Conservation (phyloP, 1,140 invertebrate species). For the Eupeodes corollae region DNA sequence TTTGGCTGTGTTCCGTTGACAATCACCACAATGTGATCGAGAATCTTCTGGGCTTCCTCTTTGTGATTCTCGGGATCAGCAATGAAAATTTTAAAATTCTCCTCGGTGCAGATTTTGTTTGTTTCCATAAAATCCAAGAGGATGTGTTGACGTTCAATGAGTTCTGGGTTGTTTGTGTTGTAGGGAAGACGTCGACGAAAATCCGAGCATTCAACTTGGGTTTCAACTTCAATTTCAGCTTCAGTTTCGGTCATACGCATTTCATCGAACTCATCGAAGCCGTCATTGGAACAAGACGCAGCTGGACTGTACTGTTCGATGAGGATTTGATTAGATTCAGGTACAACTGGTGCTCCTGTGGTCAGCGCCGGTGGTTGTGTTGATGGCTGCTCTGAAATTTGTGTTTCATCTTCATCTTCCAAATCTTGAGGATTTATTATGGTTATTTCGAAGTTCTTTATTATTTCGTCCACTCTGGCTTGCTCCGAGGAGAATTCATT, state of each 20-base stretch:
- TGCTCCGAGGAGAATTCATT: slow-evolving; percentile 28
- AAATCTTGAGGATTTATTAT: background rate
- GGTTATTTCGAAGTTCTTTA: slow-evolving; percentile 20
- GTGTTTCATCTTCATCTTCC: background rate
- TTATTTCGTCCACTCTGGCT: slow-evolving; percentile 28
- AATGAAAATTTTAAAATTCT: slow-evolving; percentile 33
- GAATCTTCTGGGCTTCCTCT: slow-evolving; percentile 23
- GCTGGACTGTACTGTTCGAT: background rate
- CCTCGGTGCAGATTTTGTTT: slow-evolving; percentile 29
- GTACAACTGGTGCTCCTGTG: background rate
- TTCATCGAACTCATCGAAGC: no score
- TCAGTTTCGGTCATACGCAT: slow-evolving; percentile 16
- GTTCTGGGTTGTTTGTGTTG: slow-evolving; percentile 20
- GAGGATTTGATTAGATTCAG: background rate
- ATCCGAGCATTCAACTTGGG: slow-evolving; percentile 11
- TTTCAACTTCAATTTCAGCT: background rate
- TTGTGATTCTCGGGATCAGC: slow-evolving; percentile 30
- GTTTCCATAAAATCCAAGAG: slow-evolving; percentile 29
- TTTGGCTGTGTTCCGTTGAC: slow-evolving; percentile 17
- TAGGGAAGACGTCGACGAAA: slow-evolving; percentile 25
- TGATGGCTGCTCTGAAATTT: no score
- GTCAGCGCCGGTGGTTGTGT: no score
- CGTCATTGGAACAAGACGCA: no score
- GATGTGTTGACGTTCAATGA: slow-evolving; percentile 24
- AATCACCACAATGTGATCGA: slow-evolving; percentile 22